Evolutionary conservation across 2,113 vertebrate species (phyloP), one percentile per base, ranked within the genome.

Genomic region (Microtus richardsoni): DNA sequence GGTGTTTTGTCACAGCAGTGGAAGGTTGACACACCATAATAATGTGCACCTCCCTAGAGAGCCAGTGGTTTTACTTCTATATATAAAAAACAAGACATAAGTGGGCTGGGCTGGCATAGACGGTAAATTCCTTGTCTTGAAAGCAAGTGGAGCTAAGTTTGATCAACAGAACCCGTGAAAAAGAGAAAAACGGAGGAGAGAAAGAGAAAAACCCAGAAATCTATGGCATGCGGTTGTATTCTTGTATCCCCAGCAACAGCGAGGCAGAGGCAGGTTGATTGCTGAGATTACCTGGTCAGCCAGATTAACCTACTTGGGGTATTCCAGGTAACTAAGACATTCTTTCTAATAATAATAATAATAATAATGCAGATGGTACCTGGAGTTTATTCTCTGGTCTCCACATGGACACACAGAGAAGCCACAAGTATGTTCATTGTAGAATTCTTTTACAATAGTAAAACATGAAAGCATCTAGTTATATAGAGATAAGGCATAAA

Each of bases 401-500:
- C 24, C 14, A 66, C 83, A 47, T 7, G 0, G 14, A 30, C 36
- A 39, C 13, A 66, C 16, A 44, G 4, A 71, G 4, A 44, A 91
- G 22, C 39, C 30, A 49, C 1, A 39, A 39, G 3, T 41, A 47
- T 62, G 30, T 89, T 85, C 28, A 79, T 36, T 86, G 36, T 85
- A 77, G 58, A 91, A 78, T 77, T 77, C 82, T 58, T 6, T 87
- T 87, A 44, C 24, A 73, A 89, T 44, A 70, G 39, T 87, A 13
- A 88, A 96, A 77, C 80, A 82, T 52, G 22, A 91, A 97, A 77
- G 13, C 80, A 49, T 7, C 30, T 94, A 60, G 21, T 66, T 64
- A 26, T 39, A 78, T 49, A 92, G 95, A 88, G 26, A 54, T 88
- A 96, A 88, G 22, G 39, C 44, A 78, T 58, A 73, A 89, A 83